phyloP scores from a whole-genome alignment of 2,113 vertebrate genomes.

The Agapornis roseicollis region DNA sequence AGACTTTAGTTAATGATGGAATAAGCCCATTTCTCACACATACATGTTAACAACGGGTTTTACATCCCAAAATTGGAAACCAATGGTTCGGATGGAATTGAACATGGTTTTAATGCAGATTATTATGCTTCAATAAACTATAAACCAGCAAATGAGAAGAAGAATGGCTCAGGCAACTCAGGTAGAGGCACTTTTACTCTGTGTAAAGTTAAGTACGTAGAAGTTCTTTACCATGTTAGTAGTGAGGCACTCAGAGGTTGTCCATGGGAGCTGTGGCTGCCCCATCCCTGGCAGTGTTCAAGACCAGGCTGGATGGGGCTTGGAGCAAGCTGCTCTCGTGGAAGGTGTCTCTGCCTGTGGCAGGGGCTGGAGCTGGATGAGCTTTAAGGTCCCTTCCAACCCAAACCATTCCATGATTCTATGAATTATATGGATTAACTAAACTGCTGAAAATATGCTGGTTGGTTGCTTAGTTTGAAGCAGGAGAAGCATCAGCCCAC shows the following conservation, averaged over 20 bases:
- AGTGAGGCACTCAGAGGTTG: background rate
- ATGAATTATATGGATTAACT: too few species aligned
- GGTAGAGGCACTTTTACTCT: background rate
- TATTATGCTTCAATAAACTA: background rate
- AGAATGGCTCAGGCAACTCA: background rate
- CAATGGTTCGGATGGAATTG: background rate
- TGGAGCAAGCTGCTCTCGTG: background rate
- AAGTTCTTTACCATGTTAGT: background rate
- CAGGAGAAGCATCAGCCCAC: background rate
- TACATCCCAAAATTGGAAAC: background rate
- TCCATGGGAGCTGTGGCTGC: background rate
- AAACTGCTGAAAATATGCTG: background rate
- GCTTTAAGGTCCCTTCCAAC: background rate
- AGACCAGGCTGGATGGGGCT: background rate
- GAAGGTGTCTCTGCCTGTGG: too few species aligned
- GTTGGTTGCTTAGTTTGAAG: background rate
- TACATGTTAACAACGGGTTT: background rate
- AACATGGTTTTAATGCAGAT: background rate
- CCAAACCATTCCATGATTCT: background rate
- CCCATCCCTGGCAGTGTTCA: background rate
- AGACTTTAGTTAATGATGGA: background rate
- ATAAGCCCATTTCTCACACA: background rate
- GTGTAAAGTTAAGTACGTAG: background rate
- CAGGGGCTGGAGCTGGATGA: background rate
- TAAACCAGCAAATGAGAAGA: background rate